Conservation (phyloP, 2,113 vertebrate genomes). For the Toxostoma redivivum region DNA sequence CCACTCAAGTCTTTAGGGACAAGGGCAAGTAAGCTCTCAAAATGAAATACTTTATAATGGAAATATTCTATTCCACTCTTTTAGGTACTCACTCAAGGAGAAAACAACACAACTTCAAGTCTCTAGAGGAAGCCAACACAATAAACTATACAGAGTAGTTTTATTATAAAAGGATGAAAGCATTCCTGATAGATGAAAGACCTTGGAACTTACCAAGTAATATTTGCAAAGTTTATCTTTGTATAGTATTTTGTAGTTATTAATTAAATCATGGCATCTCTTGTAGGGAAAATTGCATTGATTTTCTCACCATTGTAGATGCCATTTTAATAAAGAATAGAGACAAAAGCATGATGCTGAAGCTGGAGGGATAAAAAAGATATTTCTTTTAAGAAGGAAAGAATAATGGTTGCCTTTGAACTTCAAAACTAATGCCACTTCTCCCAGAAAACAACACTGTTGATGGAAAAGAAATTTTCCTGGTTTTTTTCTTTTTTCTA, state of each 20-base stretch:
- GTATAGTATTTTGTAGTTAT: not conserved
- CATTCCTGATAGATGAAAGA: not conserved
- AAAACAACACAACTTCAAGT: not conserved
- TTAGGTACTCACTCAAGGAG: not conserved
- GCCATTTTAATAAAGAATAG: not conserved
- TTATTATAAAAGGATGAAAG: conserved; percentile 1
- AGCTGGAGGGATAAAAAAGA: not conserved
- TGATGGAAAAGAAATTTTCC: not conserved
- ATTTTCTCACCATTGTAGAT: not conserved
- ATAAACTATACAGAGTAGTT: not conserved
- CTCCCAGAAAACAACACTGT: not conserved
- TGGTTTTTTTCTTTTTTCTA: not conserved
- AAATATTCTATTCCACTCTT: not conserved
- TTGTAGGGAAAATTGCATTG: not conserved
- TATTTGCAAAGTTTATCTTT: not conserved
- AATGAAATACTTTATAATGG: conserved; percentile 3
- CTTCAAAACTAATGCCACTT: not conserved
- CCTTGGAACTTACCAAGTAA: not conserved
- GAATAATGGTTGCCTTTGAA: not conserved
- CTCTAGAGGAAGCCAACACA: conserved; percentile 10
- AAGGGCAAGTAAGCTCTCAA: not conserved
- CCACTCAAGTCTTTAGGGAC: not conserved
- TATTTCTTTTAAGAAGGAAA: not conserved
- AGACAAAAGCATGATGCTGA: not conserved
- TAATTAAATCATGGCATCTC: not conserved